Base-by-base conservation (phyloP, 2,113 vertebrate genomes). In the Euleptes europaea region DNA sequence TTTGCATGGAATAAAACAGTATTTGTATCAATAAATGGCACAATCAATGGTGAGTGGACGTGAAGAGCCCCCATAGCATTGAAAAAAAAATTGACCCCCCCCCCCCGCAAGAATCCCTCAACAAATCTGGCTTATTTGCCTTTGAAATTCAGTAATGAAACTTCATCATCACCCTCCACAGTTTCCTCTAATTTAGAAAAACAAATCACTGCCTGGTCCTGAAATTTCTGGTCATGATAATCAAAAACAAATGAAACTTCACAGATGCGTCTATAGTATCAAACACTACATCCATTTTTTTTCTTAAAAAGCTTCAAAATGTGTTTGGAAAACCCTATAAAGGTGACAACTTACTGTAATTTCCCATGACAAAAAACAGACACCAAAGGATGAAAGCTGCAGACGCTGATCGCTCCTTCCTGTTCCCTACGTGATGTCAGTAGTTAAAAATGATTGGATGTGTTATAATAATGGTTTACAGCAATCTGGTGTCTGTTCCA, bases 401-500 rank as follows among this genome's bases (percentile, higher is more conserved):
- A 96, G 92, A 80, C 84, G 92, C 92, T 95, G 94, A 94, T 90
- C 96, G 95, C 89, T 97, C 96, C 97, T 97, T 97, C 96, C 96
- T 94, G 95, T 95, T 96, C 95, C 91, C 95, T 95, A 91, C 84
- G 86, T 94, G 95, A 94, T 95, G 94, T 93, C 92, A 90, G 83
- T 83, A 84, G 88, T 85, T 90, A 73, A 84, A 94, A 93, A 91
- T 38, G 69, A 82, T 1, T 84, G 89, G 84, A 93, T 94, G 86
- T 93, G 93, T 90, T 88, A 84, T 0, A 26, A 87, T 75, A 89
- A 92, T 93, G 72, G 71, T 78, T 78, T 1, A 38, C 88, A 88
- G 90, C 51, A 40, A 78, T 76, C 67, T 31, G 78, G 69, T 70
- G 91, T 79, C 91, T 88, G 85, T 40, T 86, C 47, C 70, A 83